These are phyloP conservation scores for Pachyramphus minor DNA, from an alignment of 2,113 vertebrate species.

Conservation along the genomic window DNA sequence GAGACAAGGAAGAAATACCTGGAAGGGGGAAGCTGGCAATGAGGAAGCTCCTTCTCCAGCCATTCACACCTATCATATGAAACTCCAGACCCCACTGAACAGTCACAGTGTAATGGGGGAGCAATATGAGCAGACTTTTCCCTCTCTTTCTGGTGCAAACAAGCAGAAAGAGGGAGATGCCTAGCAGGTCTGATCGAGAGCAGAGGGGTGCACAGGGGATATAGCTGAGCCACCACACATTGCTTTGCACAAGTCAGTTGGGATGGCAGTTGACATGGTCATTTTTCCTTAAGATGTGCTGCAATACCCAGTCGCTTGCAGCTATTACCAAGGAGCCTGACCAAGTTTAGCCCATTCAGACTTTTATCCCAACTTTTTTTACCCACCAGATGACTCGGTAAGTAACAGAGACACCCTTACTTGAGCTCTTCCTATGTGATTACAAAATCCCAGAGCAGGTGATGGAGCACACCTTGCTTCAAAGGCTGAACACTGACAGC, in stretches of 20 bases:
- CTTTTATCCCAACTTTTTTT: not conserved
- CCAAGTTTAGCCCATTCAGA: not conserved
- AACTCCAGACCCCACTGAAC: not conserved
- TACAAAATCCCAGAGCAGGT: not conserved
- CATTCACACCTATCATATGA: accelerated
- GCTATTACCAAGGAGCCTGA: not conserved
- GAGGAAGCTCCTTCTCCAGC: not conserved
- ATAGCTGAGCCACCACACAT: not conserved
- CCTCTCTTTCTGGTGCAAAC: not conserved
- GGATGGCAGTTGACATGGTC: not conserved
- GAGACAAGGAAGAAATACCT: not conserved
- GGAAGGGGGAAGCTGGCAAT: not conserved
- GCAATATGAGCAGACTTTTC: not conserved
- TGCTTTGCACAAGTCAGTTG: not conserved
- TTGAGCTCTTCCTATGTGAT: not conserved
- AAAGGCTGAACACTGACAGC: not conserved
- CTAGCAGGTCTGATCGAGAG: not conserved
- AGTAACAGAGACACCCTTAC: not conserved
- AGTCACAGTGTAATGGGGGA: accelerated
- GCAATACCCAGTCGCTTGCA: not conserved
- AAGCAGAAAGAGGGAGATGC: not conserved
- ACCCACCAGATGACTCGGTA: not conserved
- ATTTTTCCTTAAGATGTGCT: not conserved
- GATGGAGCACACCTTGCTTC: not conserved
- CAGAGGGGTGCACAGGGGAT: not conserved